Evolutionary conservation across 2,888 invertebrate genomes (phyloP), one percentile per base, ranked within the genome.

Genomic region (Dasypogon diadema): DNA sequence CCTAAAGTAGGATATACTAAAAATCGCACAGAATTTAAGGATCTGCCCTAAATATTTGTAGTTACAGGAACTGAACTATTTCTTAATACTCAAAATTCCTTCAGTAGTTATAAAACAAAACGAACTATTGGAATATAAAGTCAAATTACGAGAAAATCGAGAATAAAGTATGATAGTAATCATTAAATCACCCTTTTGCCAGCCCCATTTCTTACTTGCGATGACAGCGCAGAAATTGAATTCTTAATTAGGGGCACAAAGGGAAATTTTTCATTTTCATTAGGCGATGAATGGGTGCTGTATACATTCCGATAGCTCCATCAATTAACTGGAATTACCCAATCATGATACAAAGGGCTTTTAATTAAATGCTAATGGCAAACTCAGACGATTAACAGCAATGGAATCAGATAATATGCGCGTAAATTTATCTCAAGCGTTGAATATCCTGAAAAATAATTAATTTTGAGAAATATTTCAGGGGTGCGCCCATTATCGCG

Each of bases 361-460:
- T 70, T 70, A 70, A 70, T 70, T 70, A 70, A 70, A 70, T 70
- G 48, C 70, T 70, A 70, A 70, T 70, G 70, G 54, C 48, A 26
- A 70, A 24, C 70, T 70, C 18, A 16, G 70, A 10, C 70, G 70
- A 70, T 70, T 70, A 54, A 51, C 54, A 51, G 16, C 70, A 51
- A 51, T 51, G 70, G 30, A 70, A 70, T 70, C 54, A 54, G 70
- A 70, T 70, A 70, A 70, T 51, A 70, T 70, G 22, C 51, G 30
- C 70, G 51, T 70, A 70, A 70, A 68, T 51, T 51, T 51, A 65
- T 65, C 46, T 16, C 22, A 42, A 22, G 21, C 18, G n/a, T 42
- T 65, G 65, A 8, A 6, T 46, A 24, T 1, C 22, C 21, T n/a
- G 65, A 1, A 22, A 42, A 65, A 34, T 60, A 34, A 4, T 34